phyloP scores from a whole-genome alignment of 1,140 invertebrate genomes.

The Leptopilina boulardi region DNA sequence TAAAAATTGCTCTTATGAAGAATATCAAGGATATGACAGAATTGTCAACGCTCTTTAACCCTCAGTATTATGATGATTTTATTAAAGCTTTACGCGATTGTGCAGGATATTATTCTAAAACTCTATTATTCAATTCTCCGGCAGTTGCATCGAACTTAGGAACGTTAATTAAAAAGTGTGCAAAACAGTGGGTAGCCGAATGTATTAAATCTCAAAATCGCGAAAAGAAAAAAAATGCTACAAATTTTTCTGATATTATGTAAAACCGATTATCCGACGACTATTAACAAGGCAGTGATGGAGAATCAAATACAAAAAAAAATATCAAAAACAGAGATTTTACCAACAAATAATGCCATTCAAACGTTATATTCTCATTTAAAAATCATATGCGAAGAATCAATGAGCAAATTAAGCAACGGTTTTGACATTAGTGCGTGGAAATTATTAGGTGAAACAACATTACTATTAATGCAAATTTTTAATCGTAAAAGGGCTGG shows the following conservation, averaged over 20 bases:
- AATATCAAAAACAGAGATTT: constrained; percentile 2
- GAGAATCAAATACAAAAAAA: constrained; percentile 42
- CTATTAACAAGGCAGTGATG: constrained; percentile 37
- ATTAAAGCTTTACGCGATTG: constrained; percentile 12
- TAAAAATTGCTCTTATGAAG: constrained; percentile 12
- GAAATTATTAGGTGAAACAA: not conserved
- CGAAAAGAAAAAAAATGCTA: constrained; percentile 33
- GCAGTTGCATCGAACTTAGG: constrained; percentile 35
- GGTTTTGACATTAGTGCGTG: not conserved
- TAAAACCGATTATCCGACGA: constrained; percentile 39
- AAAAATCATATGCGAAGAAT: not conserved
- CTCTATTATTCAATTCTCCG: constrained; percentile 8
- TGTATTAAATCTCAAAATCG: constrained; percentile 36
- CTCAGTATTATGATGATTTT: constrained; percentile 27
- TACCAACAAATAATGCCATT: constrained; percentile 36
- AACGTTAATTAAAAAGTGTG: constrained; percentile 41
- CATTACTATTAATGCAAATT: constrained; percentile 24
- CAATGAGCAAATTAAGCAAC: not conserved
- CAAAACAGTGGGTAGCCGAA: not conserved
- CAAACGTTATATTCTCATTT: constrained; percentile 21
- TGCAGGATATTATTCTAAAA: constrained; percentile 34
- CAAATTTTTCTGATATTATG: constrained; percentile 40
- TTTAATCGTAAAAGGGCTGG: constrained; percentile 30
- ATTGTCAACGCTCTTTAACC: constrained; percentile 31
- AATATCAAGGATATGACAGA: constrained; percentile 22